Conservation (phyloP, 2,113 vertebrate genomes). For the Cardinalis cardinalis region DNA sequence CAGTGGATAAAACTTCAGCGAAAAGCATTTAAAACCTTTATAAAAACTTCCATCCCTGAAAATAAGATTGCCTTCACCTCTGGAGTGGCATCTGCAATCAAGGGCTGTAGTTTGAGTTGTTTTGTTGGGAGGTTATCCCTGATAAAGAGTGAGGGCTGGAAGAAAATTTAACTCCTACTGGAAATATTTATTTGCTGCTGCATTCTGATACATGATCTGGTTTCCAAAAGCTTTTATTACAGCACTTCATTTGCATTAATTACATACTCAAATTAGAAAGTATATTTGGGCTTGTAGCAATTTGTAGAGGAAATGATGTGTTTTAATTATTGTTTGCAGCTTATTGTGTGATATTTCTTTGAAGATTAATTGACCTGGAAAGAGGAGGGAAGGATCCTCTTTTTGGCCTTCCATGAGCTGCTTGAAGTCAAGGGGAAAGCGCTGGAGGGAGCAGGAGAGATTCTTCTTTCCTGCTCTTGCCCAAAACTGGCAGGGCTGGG, state of each 20-base stretch:
- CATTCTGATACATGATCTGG: not conserved
- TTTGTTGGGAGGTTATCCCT: not conserved
- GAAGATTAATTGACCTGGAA: not conserved
- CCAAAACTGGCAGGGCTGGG: not conserved
- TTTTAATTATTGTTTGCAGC: not conserved
- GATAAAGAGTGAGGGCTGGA: not conserved
- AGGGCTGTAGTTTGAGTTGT: not conserved
- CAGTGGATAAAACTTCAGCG: not conserved
- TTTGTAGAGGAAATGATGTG: not conserved
- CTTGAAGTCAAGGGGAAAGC: not conserved
- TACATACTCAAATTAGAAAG: not conserved
- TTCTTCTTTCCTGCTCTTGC: not conserved
- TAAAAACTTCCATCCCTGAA: not conserved
- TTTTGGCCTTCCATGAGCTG: not conserved
- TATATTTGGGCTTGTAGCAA: not conserved
- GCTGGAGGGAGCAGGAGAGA: not conserved
- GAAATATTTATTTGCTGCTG: not conserved
- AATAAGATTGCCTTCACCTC: not conserved
- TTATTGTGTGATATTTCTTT: not conserved
- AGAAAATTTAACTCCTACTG: not conserved
- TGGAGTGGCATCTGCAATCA: not conserved
- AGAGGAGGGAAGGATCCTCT: not conserved
- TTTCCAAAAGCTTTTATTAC: not conserved
- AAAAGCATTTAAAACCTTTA: not conserved
- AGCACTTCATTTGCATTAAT: conserved; percentile 4